Base-by-base conservation (phyloP, 2,797 vertebrate species). In the Bufotes viridis region DNA sequence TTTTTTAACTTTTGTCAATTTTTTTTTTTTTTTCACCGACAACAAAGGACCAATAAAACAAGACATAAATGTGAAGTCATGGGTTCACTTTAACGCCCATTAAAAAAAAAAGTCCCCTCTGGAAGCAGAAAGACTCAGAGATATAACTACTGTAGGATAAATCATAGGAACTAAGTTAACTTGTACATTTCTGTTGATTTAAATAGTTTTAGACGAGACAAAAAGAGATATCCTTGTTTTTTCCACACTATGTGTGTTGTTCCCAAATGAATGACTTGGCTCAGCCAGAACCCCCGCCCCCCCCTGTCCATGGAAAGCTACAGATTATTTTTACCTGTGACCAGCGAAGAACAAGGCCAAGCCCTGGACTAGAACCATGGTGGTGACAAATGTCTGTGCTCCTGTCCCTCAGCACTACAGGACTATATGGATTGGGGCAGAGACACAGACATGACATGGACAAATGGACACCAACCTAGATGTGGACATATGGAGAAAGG, bases 131-230 rank as follows among this genome's bases (percentile, higher is more conserved):
- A 97, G 96, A 98, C 97, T 98, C 97, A 98, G 97, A 99, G 97
- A 97, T 99, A 96, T 97, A 98, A 99, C 98, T 99, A 99, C 98
- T 99, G 98, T 99, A 99, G 98, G 85, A 89, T 97, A 97, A 99
- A 98, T 96, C 97, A 98, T 98, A 99, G 98, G 96, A 97, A 98
- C 96, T 98, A 98, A 99, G 97, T 99, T 98, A 98, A 98, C 97
- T 98, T 99, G 97, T 99, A 97, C 97, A 97, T 97, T 97, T 98
- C 96, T 95, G 96, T 98, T 97, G 96, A 97, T 96, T 98, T 97
- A 97, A 96, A 97, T 99, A 99, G 98, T 98, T 97, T 97, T 99
- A 99, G 97, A 98, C 97, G 94, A 95, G 93, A 94, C 94, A 93
- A 94, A 95, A 58, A 88, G 93, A 82, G 92, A 95, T 95, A 96